A percentile compares a stretch with the other conserved stretches of the same genome.
These are phyloP conservation scores for Diadema setosum DNA, from an alignment of 35 echinoderm and acorn worm species.

Conservation along the genomic window DNA sequence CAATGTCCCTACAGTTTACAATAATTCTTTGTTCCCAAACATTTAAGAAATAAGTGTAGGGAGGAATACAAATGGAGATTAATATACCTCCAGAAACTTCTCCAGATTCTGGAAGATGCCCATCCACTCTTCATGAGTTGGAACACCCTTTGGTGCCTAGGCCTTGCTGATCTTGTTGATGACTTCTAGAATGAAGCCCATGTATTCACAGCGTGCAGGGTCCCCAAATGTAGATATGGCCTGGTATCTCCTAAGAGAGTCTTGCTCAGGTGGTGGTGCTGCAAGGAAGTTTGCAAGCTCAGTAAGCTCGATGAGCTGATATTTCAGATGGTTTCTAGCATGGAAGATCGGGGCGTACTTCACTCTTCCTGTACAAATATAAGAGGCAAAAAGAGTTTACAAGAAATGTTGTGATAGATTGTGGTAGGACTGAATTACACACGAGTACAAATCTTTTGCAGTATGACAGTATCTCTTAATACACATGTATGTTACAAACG, in stretches of 20 bases:
- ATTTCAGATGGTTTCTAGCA: slow-evolving; percentile 25
- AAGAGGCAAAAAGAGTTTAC: too few species aligned
- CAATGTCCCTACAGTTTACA: too few species aligned
- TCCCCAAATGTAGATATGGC: neutral
- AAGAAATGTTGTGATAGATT: too few species aligned
- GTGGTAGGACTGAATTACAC: too few species aligned
- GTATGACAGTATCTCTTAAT: too few species aligned
- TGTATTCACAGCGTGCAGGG: neutral
- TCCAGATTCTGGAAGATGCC: slow-evolving; percentile 23
- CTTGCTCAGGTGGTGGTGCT: neutral
- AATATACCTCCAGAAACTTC: neutral
- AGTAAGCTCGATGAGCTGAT: slow-evolving; percentile 1
- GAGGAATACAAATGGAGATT: too few species aligned
- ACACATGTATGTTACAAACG: too few species aligned
- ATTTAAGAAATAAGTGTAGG: too few species aligned
- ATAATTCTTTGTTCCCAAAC: too few species aligned
- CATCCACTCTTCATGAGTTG: neutral
- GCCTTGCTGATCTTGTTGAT: slow-evolving; percentile 27
- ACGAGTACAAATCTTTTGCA: too few species aligned
- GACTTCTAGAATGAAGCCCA: slow-evolving; percentile 12
- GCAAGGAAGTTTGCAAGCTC: neutral
- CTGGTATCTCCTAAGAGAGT: neutral
- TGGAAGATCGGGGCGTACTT: slow-evolving; percentile 41
- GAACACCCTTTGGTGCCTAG: slow-evolving; percentile 7
- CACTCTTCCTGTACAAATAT: neutral